Evolutionary conservation across 1,140 invertebrate species (phyloP), one percentile per base, ranked within the genome.

Genomic region (Diprion similis): DNA sequence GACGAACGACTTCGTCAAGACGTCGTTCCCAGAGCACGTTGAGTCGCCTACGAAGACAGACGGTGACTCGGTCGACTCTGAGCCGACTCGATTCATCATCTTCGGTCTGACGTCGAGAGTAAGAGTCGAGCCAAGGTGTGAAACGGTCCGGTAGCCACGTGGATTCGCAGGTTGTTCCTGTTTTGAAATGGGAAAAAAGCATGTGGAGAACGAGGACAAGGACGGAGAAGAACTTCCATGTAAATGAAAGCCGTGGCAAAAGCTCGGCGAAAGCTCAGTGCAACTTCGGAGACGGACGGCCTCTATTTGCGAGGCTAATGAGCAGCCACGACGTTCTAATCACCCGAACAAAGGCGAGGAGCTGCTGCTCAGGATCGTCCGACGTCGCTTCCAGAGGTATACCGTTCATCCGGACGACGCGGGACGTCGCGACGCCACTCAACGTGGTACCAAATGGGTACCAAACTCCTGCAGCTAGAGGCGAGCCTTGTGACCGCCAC

Each of bases 1-100:
- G 51, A 59, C 51, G 51, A 59, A 59, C 51, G 51, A 59, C 51
- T 59, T 59, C 51, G 51, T 59, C 51, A 59, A 59, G 51, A 59
- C n/a, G 51, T 37, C 24, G 24, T 59, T 17, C 11, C n/a, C n/a
- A 4, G 9, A 9, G 11, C 11, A 59, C 51, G 51, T 8, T 8
- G n/a, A 59, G 11, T 59, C 9, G 51, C n/a, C 51, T 59, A 59
- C 51, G 51, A 59, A 59, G 51, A 59, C 51, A 59, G 51, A 59
- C 51, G 51, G 51, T 9, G 51, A 17, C 51, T 59, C 11, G 51
- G 51, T 59, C 51, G 51, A 59, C 51, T 59, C 51, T 59, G 11
- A 13, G n/a, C 51, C 9, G 51, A 59, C 11, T 59, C 51, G 11
- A 59, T 59, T 59, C 51, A 59, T 59, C 51, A 59, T 59, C 51